These are phyloP conservation scores for Latrodectus elegans DNA, from an alignment of 2,888 invertebrate genomes.

Conservation along the genomic window DNA sequence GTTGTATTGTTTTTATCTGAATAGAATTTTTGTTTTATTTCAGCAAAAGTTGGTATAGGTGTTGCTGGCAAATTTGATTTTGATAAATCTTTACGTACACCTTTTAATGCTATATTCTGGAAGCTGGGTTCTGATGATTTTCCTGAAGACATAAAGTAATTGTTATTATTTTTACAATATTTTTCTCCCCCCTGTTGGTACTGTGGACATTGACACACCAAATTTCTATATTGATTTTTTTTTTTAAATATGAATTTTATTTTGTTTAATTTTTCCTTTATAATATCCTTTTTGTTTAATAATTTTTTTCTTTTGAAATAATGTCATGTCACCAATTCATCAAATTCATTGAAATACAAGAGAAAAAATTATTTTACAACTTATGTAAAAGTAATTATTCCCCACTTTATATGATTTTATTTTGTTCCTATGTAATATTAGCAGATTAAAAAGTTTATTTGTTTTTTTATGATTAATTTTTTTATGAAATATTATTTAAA, in stretches of 20 bases:
- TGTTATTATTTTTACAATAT: background rate
- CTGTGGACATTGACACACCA: background rate
- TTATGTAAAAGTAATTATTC: too few species aligned
- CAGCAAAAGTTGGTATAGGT: constrained; percentile 70
- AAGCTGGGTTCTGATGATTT: constrained; percentile 68
- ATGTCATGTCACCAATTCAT: too few species aligned
- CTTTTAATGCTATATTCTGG: constrained; percentile 76
- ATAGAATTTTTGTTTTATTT: background rate
- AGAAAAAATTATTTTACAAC: too few species aligned
- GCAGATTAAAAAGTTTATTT: too few species aligned
- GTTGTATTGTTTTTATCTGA: background rate
- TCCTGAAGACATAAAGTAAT: constrained; percentile 67
- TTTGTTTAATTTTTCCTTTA: background rate
- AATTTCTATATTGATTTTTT: background rate
- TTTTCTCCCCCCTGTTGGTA: too few species aligned
- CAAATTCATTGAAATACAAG: too few species aligned
- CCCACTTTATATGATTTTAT: too few species aligned
- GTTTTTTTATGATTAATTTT: too few species aligned
- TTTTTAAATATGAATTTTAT: background rate
- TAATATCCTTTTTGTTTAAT: too few species aligned
- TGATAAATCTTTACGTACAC: constrained; percentile 75
- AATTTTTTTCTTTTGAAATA: too few species aligned
- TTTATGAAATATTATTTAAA: too few species aligned
- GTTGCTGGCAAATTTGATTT: constrained; percentile 67
- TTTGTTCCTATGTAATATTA: too few species aligned